A percentile compares a stretch with the other conserved stretches of the same genome.
phyloP scores from a whole-genome alignment of 2,888 invertebrate species.

The Drosophila emarginata region DNA sequence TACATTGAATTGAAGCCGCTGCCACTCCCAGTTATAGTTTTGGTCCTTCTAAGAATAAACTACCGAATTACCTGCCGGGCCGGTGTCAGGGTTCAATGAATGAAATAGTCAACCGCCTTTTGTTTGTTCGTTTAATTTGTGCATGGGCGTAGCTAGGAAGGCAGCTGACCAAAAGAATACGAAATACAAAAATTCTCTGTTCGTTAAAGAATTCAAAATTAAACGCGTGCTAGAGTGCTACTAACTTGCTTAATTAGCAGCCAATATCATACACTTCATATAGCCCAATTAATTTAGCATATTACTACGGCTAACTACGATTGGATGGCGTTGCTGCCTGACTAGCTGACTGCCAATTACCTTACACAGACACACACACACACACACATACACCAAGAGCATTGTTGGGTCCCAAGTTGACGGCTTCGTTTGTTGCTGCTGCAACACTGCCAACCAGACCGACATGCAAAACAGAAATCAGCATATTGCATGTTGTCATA shows the following conservation, averaged over 20 bases:
- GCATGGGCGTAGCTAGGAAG: constrained; percentile 26
- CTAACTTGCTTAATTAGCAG: constrained; percentile 78
- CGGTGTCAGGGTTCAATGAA: constrained; percentile 38
- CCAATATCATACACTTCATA: constrained; percentile 79
- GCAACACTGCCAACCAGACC: constrained; percentile 42
- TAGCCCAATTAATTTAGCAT: constrained; percentile 78
- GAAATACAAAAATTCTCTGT: neutral
- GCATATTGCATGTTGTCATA: constrained; percentile 74
- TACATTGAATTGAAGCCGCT: constrained; percentile 23
- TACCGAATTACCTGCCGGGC: constrained; percentile 59
- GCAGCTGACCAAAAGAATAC: constrained; percentile 19
- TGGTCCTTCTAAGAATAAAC: constrained; percentile 57
- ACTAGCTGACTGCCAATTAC: constrained; percentile 55
- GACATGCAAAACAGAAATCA: constrained; percentile 74
- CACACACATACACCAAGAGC: constrained; percentile 10
- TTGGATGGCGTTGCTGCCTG: constrained; percentile 19
- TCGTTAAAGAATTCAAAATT: constrained; percentile 24
- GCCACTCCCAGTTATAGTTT: constrained; percentile 10
- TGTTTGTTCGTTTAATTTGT: constrained; percentile 29
- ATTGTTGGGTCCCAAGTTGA: constrained; percentile 51
- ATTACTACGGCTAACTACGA: constrained; percentile 68
- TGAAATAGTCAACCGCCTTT: constrained; percentile 16
- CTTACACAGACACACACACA: constrained; percentile 23
- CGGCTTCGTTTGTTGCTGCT: constrained; percentile 67
- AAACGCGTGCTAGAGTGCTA: constrained; percentile 52